phyloP scores from a whole-genome alignment of 2,888 invertebrate genomes.

The Alitta virens region DNA sequence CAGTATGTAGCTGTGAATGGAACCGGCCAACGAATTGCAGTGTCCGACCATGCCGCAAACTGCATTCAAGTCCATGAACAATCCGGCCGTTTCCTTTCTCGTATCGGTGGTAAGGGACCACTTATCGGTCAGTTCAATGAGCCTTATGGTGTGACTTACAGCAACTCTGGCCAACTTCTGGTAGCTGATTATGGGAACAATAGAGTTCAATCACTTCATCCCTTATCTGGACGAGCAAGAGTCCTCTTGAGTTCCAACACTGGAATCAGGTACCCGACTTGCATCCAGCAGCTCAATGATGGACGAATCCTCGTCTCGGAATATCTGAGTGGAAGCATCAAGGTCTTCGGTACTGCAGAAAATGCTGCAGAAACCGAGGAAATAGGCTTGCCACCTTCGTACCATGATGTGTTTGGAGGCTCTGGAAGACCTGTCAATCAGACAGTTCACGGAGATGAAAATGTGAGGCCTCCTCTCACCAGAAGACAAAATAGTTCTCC shows the following conservation, averaged over 20 bases:
- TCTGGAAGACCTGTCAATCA: neutral
- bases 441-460: too few species aligned
- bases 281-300: neutral
- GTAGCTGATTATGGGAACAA: constrained; percentile 15
- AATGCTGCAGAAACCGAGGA: neutral
- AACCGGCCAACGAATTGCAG: constrained; percentile 6
- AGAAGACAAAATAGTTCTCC: too few species aligned
- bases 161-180: neutral
- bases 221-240: neutral
- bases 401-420: neutral
- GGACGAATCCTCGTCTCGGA: constrained; percentile 5
- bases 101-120: neutral
- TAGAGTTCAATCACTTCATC: constrained; percentile 2
- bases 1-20: constrained; percentile 5
- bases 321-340: constrained; percentile 8
- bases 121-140: constrained; percentile 1
- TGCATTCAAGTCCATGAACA: neutral
- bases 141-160: constrained; percentile 6
- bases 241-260: neutral
- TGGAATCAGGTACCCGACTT: constrained; percentile 11
- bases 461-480: too few species aligned
- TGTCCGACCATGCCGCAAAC: constrained; percentile 3
- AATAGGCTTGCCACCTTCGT: constrained; percentile 1
- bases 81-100: neutral
- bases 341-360: constrained; percentile 7